Evolutionary conservation across 2,888 invertebrate species (phyloP), one percentile per base, ranked within the genome.

Genomic region (Nemapogon koenigi): DNA sequence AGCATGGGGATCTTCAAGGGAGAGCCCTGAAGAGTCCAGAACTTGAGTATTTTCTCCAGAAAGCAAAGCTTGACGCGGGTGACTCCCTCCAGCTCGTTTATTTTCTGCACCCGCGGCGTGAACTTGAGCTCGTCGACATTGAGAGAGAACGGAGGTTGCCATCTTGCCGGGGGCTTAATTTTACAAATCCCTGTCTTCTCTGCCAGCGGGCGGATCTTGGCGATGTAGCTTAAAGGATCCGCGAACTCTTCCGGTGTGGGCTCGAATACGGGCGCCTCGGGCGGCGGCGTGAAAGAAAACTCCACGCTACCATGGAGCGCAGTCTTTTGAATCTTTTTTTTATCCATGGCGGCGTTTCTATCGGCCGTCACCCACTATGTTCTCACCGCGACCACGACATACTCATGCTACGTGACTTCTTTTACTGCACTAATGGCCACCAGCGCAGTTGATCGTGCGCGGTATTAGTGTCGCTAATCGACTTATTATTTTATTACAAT

Each of bases 111-210:
- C 49, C 81, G 69, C 52, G 80, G 80, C 44, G 73, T 72, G 52
- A 81, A 81, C 59, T 75, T 78, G 53, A 81, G 63, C 64, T 76
- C 79, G 53, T 88, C 86, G 39, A 87, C 84, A 68, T 90, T 85
- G 48, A 90, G 83, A 30, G 87, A 88, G 81, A 90, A 90, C 36
- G 90, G 89, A 48, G 90, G 89, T 55, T 87, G 86, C 88, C 89
- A 90, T 47, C 84, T 82, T 56, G 83, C 63, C 38, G 90, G 90
- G 38, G 90, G 90, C 51, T 83, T 84, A 52, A 90, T 89, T 80
- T 88, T 89, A 57, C 89, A 87, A 45, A 90, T 88, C 43, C 90
- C 90, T 43, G 83, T 83, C 62, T 84, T 82, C 60, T 88, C 87
- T 8, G 87, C 90, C 33, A 86, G 81, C 14, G 87, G 85, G 38